Conservation (phyloP, 1,140 invertebrate species). For the Yoshiicerus persimilis region DNA sequence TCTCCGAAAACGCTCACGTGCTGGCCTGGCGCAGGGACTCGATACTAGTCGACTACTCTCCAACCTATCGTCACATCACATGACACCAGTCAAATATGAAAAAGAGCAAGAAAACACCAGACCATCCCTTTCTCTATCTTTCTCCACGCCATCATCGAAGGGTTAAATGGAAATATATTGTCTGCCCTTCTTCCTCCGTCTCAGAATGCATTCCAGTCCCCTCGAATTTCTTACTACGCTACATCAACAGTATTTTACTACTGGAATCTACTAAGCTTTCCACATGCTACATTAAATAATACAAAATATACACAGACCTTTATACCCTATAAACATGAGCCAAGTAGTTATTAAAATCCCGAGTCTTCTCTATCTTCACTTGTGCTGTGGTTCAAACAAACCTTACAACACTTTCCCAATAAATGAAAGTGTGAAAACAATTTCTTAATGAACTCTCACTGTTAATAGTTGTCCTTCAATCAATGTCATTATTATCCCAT, state of each 20-base stretch:
- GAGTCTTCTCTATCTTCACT: too few species aligned
- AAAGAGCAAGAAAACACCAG: neutral
- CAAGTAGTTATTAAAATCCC: neutral
- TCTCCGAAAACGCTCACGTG: neutral
- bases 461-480: too few species aligned
- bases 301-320: neutral
- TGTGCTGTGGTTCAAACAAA: too few species aligned
- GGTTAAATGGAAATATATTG: constrained; percentile 23
- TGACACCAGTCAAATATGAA: neutral
- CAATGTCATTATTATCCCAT: too few species aligned
- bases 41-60: neutral
- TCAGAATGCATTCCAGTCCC: neutral
- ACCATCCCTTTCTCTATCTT: constrained; percentile 1
- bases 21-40: too few species aligned
- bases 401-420: neutral
- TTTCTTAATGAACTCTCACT: neutral
- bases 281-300: neutral
- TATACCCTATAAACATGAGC: neutral
- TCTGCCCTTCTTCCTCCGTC: neutral
- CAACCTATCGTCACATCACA: neutral
- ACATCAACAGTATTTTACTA: neutral
- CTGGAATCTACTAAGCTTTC: neutral
- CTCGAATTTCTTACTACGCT: neutral
- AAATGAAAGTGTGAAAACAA: neutral
- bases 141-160: constrained; percentile 11